Percentiles rank a stretch among this genome's conserved stretches.
Conservation (phyloP, 2,113 vertebrate species). For the Thunnus thynnus region DNA sequence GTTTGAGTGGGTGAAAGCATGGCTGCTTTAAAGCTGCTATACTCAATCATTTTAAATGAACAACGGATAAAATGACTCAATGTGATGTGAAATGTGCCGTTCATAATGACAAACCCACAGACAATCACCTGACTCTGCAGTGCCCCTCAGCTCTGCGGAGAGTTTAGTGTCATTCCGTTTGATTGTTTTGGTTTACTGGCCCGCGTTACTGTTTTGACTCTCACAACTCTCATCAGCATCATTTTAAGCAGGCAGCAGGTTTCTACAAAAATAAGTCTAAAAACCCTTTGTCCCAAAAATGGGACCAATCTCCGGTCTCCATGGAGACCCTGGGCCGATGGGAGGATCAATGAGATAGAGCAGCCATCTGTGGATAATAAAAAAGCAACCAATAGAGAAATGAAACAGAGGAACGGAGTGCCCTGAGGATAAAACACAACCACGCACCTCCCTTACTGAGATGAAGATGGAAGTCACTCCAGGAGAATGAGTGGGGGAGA, state of each 20-base stretch:
- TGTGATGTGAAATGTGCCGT: no score
- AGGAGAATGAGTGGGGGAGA: constrained; percentile 46
- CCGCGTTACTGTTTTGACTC: neutral
- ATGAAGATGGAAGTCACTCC: constrained; percentile 64
- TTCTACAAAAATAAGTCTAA: neutral
- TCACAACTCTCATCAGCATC: neutral
- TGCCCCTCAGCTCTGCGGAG: neutral
- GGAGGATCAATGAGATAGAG: constrained; percentile 42
- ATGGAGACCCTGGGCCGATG: constrained; percentile 10
- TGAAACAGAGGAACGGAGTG: constrained; percentile 57
- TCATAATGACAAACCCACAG: no score
- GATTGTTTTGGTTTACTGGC: neutral
- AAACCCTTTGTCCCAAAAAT: neutral
- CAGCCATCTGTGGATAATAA: constrained; percentile 60
- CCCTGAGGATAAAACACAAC: constrained; percentile 64
- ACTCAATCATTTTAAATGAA: neutral
- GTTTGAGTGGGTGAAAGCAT: neutral
- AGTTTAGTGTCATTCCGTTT: neutral
- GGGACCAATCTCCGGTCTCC: constrained; percentile 34
- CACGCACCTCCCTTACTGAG: constrained; percentile 43
- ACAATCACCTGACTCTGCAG: neutral
- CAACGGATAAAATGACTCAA: neutral
- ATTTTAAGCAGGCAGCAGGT: neutral
- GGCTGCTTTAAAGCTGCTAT: no score
- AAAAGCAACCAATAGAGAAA: constrained; percentile 59